Evolutionary conservation across 2,113 vertebrate genomes (phyloP).

Genomic region (Fregetta grallaria): DNA sequence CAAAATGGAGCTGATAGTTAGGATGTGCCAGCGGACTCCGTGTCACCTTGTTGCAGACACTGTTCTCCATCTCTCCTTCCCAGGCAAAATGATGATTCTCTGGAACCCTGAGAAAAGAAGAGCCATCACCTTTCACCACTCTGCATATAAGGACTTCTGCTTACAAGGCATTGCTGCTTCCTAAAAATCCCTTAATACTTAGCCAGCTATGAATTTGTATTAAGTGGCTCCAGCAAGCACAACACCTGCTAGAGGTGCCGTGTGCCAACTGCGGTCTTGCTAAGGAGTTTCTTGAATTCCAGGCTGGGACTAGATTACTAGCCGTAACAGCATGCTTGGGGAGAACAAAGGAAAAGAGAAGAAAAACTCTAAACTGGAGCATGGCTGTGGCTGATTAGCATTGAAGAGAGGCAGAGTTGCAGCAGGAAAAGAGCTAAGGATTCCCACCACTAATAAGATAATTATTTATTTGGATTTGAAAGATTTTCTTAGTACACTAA

Average conservation of each 20-base stretch:
- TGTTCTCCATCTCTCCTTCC: slow-evolving; percentile 74
- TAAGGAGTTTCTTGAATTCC: neutral
- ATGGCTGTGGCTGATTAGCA: neutral
- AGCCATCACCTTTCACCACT: neutral
- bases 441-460: neutral
- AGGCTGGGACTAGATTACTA: neutral
- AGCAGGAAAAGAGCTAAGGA: neutral
- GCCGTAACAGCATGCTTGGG: neutral
- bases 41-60: slow-evolving; percentile 58
- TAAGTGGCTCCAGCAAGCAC: neutral
- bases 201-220: neutral
- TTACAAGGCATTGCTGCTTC: neutral
- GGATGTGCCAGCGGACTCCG: slow-evolving; percentile 63
- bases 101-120: slow-evolving; percentile 64
- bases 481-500: neutral
- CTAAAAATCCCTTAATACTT: neutral
- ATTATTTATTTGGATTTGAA: neutral
- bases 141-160: neutral
- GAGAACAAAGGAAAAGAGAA: neutral
- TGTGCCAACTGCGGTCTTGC: neutral
- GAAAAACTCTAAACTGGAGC: neutral
- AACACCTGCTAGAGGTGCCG: neutral
- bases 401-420: neutral
- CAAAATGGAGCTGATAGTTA: slow-evolving; percentile 84
- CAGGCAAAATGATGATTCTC: slow-evolving; percentile 64